A percentile compares a stretch with the other conserved stretches of the same genome.
Evolutionary conservation across 2,888 invertebrate species (phyloP).

Genomic region (Horisme vitalbata): DNA sequence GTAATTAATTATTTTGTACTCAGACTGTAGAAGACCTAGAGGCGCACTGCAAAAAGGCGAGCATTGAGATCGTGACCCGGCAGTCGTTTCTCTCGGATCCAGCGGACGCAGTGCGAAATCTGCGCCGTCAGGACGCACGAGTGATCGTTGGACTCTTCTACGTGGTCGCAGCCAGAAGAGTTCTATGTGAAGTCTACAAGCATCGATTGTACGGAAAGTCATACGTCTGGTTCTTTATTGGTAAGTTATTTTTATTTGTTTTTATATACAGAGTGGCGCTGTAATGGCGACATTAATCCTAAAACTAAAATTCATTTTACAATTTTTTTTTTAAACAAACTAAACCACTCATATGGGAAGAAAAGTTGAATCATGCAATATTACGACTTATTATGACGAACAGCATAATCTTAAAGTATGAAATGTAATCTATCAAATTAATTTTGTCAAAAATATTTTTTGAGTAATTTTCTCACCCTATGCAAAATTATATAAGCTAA

Average conservation of each 20-base stretch:
- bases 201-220: constrained; percentile 96
- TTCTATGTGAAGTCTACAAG: constrained; percentile 98
- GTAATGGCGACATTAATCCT: too few species aligned
- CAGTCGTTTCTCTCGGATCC: constrained; percentile 99
- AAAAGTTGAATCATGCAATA: too few species aligned
- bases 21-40: constrained; percentile 99
- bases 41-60: constrained; percentile 93
- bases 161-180: constrained; percentile 97
- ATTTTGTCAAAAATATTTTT: too few species aligned
- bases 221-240: constrained; percentile 99
- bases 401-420: too few species aligned
- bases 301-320: too few species aligned
- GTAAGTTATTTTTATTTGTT: constrained; percentile 83
- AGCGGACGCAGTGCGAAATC: constrained; percentile 96
- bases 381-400: too few species aligned
- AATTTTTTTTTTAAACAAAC: too few species aligned
- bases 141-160: constrained; percentile 99
- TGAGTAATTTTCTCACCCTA: too few species aligned
- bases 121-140: constrained; percentile 97
- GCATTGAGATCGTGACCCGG: constrained; percentile 97
- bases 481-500: too few species aligned
- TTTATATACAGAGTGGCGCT: too few species aligned
- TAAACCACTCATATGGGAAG: too few species aligned
- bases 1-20: constrained; percentile 42
- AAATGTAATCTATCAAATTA: too few species aligned